Evolutionary conservation across 2,113 vertebrate genomes (phyloP), one percentile per base, ranked within the genome.

Genomic region (Halcyon malimbica): DNA sequence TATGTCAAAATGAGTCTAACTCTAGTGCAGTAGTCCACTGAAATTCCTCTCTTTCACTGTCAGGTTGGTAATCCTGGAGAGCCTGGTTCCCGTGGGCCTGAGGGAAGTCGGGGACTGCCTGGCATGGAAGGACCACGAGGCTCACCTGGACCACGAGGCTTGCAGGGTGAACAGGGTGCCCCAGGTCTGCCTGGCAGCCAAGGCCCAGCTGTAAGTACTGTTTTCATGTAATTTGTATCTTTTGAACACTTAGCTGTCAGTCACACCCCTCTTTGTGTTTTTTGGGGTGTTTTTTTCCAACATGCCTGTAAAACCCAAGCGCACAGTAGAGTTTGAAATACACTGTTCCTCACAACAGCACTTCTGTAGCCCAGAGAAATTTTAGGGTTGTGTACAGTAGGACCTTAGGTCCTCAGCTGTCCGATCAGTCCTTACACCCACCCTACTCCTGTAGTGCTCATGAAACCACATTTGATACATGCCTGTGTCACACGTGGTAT

Each of bases 111-210:
- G 60, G 99, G 99, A 5, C 98, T 99, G 95, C 98, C 99, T 59
- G 99, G 99, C 31, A 97, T 98, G 16, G 99, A 99, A 94, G 99
- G 99, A 33, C 98, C 99, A 2, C 92, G 97, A 28, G 99, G 99
- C 25, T 96, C 98, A 7, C 97, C 99, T 28, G 99, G 99, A 37
- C 99, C 99, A 0, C 98, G 99, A 35, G 99, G 99, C 21, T 97
- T 99, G 98, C 99, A 99, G 96, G 99, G 99, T 6, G 98, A 99
- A 87, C 99, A 99, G 85, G 99, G 99, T 42, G 92, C 93, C 59
- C 98, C 98, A 4, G 99, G 99, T 63, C 95, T 99, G 93, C 99
- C 99, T 59, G 99, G 99, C 35, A 97, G 98, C 4, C 98, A 99
- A 95, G 99, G 99, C 17, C 98, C 98, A 50, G 97, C 99, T 93